Evolutionary conservation across 2,888 invertebrate species (phyloP), one percentile per base, ranked within the genome.

Genomic region (Andrena fulva): DNA sequence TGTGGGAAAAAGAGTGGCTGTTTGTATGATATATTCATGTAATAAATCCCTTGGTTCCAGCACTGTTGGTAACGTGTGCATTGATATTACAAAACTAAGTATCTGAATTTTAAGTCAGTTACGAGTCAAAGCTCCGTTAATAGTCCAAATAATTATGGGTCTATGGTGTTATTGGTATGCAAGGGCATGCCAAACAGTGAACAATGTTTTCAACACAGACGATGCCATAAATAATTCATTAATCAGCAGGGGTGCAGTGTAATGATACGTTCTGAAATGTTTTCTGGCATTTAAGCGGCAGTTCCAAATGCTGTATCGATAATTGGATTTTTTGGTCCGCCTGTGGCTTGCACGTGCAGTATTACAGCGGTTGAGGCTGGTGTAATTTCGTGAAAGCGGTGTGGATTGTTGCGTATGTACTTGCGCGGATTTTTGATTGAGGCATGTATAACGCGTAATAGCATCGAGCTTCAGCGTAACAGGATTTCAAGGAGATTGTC

Each of bases 311-410:
- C 10, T 29, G 20, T 29, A 24, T 59, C 48, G 31, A 2, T 60
- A 63, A 63, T 10, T 72, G 16, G 24, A 63, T 56, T 59, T 60
- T 71, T 67, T 62, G 70, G 56, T 56, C 42, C 33, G 63, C 16
- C 27, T 33, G 16, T 2, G 48, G 75, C 42, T 60, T 31, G 29
- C 29, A n/a, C 24, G 12, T 6, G 6, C 10, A 31, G 10, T 20
- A 33, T 76, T 73, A 70, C 72, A 68, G 33, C 33, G 68, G 64
- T 64, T 33, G 60, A 64, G 59, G 69, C 71, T 77, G 74, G 52
- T 52, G 86, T 52, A 71, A 74, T 56, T 73, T 77, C 63, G 64
- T 82, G 70, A 77, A 82, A 82, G 50, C 12, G 50, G 56, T 56
- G 50, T 59, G 16, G 27, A 0, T 63, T 31, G 56, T 69, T 69